These are phyloP conservation scores for Taenaris catops DNA, from an alignment of 2,888 invertebrate genomes.

Conservation along the genomic window DNA sequence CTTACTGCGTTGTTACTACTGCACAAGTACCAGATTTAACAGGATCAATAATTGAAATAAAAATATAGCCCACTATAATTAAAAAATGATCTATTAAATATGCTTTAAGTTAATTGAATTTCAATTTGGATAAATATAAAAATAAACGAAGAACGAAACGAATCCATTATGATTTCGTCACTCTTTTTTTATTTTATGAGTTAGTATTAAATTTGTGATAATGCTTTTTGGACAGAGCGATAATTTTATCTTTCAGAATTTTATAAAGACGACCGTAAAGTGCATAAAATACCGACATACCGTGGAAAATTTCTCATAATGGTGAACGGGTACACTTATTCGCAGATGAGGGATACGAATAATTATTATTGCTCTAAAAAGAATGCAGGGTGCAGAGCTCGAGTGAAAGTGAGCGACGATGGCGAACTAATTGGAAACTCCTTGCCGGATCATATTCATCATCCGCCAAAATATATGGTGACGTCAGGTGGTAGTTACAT, in stretches of 20 bases:
- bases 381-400: constrained; percentile 32
- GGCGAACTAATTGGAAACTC: constrained; percentile 20
- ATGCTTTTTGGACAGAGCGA: no score
- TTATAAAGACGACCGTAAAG: neutral
- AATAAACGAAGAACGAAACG: no score
- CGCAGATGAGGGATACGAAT: constrained; percentile 25
- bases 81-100: no score
- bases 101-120: no score
- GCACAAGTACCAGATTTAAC: no score
- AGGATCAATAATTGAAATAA: no score
- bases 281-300: constrained; percentile 22
- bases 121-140: no score
- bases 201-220: no score
- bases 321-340: constrained; percentile 33
- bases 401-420: constrained; percentile 20
- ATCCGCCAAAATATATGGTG: constrained; percentile 32
- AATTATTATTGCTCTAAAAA: constrained; percentile 39
- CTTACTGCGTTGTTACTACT: no score
- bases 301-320: constrained; percentile 29
- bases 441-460: constrained; percentile 29
- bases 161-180: no score
- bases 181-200: no score
- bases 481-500: constrained; percentile 28
- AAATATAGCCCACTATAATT: no score
- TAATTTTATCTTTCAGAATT: constrained; percentile 6